A percentile compares a stretch with the other conserved stretches of the same genome.
These are phyloP conservation scores for Arrhamphus sclerolepis DNA, from an alignment of 2,797 vertebrate genomes.

Conservation along the genomic window DNA sequence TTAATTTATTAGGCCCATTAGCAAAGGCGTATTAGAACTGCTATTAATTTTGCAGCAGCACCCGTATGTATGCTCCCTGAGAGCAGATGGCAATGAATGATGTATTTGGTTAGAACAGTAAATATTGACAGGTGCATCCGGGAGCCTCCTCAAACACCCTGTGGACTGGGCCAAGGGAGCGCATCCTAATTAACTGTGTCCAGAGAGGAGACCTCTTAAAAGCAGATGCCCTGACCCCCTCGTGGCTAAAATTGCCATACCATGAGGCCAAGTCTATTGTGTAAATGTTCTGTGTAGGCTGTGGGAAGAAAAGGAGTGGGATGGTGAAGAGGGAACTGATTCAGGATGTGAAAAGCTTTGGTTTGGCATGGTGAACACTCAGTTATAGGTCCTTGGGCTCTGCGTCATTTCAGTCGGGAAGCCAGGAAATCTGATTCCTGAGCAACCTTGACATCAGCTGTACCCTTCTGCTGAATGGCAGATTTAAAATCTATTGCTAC, in stretches of 20 bases:
- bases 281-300: not conserved
- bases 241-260: conserved; percentile 21
- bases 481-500: conserved; percentile 72
- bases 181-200: conserved; percentile 73
- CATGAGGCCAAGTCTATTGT: conserved; percentile 30
- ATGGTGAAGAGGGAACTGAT: conserved; percentile 28
- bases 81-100: conserved; percentile 83
- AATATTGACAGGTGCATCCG: conserved; percentile 81
- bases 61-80: conserved; percentile 57
- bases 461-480: conserved; percentile 60
- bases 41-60: conserved; percentile 75
- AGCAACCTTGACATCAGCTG: conserved; percentile 78
- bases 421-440: conserved; percentile 77
- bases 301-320: not conserved
- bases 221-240: conserved; percentile 55
- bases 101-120: conserved; percentile 80
- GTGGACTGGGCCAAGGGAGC: conserved; percentile 46
- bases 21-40: conserved; percentile 74
- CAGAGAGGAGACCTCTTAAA: conserved; percentile 44
- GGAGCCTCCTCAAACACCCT: conserved; percentile 59
- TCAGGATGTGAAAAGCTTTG: conserved; percentile 32
- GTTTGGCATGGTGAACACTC: conserved; percentile 42
- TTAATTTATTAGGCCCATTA: conserved; percentile 81
- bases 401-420: conserved; percentile 68
- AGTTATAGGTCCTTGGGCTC: conserved; percentile 51